Percentiles rank a stretch among this genome's conserved stretches.
Evolutionary conservation across 2,888 invertebrate genomes (phyloP).

Genomic region (Ypsolopha scabrella): DNA sequence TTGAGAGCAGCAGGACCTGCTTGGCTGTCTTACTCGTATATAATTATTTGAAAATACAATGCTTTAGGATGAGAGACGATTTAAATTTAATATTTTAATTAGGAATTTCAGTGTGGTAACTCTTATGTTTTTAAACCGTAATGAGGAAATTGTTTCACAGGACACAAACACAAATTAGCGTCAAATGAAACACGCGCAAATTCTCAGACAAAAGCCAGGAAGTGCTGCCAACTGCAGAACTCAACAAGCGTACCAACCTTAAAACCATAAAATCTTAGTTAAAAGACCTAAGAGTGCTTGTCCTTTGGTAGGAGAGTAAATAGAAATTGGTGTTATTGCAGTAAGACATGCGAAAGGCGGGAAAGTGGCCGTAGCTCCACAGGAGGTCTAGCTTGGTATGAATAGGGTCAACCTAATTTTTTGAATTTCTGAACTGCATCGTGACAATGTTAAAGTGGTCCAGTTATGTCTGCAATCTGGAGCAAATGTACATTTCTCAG

Average conservation of each 20-base stretch:
- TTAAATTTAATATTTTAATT: too few relatives aligned
- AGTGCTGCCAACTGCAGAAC: not conserved
- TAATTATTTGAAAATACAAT: too few relatives aligned
- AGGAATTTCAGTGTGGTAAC: too few relatives aligned
- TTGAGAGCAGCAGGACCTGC: too few relatives aligned
- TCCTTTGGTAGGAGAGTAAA: not conserved
- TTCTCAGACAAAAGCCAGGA: not conserved
- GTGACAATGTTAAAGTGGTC: too few relatives aligned
- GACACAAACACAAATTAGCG: not conserved
- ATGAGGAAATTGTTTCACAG: not conserved
- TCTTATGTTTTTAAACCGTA: not conserved
- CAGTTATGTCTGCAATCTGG: too few relatives aligned
- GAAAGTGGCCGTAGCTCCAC: conserved; percentile 2
- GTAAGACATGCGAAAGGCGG: conserved; percentile 6
- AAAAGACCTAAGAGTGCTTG: not conserved
- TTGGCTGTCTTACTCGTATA: too few relatives aligned
- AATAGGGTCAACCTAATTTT: not conserved
- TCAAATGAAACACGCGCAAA: not conserved
- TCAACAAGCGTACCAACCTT: too few relatives aligned
- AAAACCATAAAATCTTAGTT: not conserved
- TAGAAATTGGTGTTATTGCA: not conserved
- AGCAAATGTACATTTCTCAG: too few relatives aligned
- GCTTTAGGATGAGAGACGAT: too few relatives aligned
- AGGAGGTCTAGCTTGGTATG: conserved; percentile 4
- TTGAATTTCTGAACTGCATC: too few relatives aligned